Conservation (phyloP, 2,113 vertebrate genomes). For the Dipodomys spectabilis region DNA sequence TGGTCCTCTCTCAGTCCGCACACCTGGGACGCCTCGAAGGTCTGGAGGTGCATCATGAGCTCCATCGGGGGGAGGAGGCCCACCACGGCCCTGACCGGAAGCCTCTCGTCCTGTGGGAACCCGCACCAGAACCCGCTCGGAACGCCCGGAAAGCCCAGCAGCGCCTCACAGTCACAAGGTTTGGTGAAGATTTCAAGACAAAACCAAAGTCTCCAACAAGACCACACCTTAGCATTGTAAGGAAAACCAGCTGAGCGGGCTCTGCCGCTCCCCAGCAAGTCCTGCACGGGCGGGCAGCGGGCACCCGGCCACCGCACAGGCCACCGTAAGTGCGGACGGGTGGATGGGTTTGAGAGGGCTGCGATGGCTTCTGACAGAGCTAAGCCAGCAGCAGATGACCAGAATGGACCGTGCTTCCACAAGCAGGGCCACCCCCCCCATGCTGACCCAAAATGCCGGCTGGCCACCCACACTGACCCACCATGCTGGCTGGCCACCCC, state of each 20-base stretch:
- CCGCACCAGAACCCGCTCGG: too few species aligned
- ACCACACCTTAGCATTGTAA: background rate
- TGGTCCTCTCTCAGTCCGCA: too few species aligned
- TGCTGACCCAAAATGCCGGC: too few species aligned
- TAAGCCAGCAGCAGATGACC: accelerated
- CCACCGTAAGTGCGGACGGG: too few species aligned
- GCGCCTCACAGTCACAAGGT: accelerated
- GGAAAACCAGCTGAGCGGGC: background rate
- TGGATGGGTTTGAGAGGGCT: background rate
- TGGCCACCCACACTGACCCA: too few species aligned
- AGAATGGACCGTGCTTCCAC: too few species aligned
- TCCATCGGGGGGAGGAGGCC: accelerated
- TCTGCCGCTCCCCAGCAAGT: background rate
- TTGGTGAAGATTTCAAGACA: too few species aligned
- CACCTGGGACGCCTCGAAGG: accelerated
- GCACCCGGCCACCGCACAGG: accelerated
- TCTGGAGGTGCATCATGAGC: accelerated
- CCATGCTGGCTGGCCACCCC: too few species aligned
- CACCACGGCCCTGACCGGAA: accelerated
- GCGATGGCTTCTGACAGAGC: too few species aligned
- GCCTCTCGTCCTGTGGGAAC: accelerated
- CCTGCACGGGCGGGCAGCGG: accelerated
- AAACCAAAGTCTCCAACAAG: too few species aligned
- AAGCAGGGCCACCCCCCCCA: too few species aligned
- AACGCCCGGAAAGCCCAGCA: too few species aligned